Evolutionary conservation across 2,797 vertebrate genomes (phyloP), one percentile per base, ranked within the genome.

Genomic region (Arnoldichthys spilopterus): DNA sequence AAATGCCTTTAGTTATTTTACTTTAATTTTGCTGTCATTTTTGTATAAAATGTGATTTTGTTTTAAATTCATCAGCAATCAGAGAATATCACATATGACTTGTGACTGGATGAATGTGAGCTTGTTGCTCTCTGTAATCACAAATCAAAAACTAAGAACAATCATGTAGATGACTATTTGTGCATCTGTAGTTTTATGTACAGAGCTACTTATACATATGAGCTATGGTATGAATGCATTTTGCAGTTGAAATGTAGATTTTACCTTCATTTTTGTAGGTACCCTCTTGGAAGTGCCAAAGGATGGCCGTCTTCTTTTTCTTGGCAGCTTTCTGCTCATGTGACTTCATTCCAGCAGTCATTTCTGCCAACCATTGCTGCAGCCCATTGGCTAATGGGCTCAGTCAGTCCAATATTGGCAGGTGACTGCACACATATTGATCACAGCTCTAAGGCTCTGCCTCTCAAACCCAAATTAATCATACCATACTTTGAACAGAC

Each of bases 351-450:
- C 85, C 84, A 47, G 86, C 49, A 43, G 61, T 91, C 89, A 89
- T 89, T 86, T 68, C 85, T 74, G 84, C 88, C 85, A 87, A 80
- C 70, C 85, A 74, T 82, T n/a, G 78, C 79, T 70, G 76, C 63
- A 90, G 86, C 88, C 80, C 83, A 86, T 81, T 80, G 91, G 89
- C 89, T 92, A 92, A 91, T 92, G 92, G 92, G 92, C 88, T 93
- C 90, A 91, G 88, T 88, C 88, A 89, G 87, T 82, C 82, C 79
- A 76, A 84, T 89, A 92, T 92, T 91, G 92, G 90, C 91, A 94
- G 91, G 87, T 91, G 89, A 90, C 85, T 86, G 82, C 92, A 89
- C 88, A 83, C 84, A 64, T 91, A 93, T 93, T 79, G 92, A 93
- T 93, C 87, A 85, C 73, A 85, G 86, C 68, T 85, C 85, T 90